Conservation (phyloP, 1,140 invertebrate species). For the Hyles vespertilio region DNA sequence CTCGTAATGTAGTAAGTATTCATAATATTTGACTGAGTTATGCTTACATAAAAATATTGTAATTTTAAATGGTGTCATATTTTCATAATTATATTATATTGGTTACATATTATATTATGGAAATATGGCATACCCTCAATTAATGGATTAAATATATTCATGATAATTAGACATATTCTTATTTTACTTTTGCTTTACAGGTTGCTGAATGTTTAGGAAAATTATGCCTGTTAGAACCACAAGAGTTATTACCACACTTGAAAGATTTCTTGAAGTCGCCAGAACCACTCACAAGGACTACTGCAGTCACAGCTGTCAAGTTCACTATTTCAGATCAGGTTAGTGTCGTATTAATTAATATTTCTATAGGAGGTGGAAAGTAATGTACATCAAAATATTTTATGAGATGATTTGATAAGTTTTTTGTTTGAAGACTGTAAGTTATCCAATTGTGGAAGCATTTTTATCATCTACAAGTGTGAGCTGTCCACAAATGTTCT, state of each 20-base stretch:
- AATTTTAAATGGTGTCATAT: not conserved
- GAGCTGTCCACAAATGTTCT: too few species aligned
- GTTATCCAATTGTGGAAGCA: too few species aligned
- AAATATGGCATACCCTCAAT: too few species aligned
- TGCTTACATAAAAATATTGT: not conserved
- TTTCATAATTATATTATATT: too few species aligned
- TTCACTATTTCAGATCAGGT: constrained; percentile 98
- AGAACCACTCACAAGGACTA: constrained; percentile 93
- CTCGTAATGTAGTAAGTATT: constrained; percentile 90
- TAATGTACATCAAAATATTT: too few species aligned
- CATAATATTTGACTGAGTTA: not conserved
- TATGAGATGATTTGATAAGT: too few species aligned
- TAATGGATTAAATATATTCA: too few species aligned
- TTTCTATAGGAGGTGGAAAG: too few species aligned
- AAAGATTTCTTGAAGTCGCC: constrained; percentile 86
- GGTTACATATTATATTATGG: too few species aligned
- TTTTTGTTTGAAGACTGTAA: too few species aligned
- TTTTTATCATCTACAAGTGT: too few species aligned
- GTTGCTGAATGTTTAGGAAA: constrained; percentile 98
- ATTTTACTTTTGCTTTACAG: constrained; percentile 34
- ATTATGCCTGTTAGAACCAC: constrained; percentile 95
- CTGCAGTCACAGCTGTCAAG: constrained; percentile 98
- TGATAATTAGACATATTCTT: not conserved
- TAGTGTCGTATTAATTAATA: constrained; percentile 8
- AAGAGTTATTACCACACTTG: constrained; percentile 85